Percentiles rank a stretch among this genome's conserved stretches.
Conservation (phyloP, 2,113 vertebrate species). For the Phycodurus eques region DNA sequence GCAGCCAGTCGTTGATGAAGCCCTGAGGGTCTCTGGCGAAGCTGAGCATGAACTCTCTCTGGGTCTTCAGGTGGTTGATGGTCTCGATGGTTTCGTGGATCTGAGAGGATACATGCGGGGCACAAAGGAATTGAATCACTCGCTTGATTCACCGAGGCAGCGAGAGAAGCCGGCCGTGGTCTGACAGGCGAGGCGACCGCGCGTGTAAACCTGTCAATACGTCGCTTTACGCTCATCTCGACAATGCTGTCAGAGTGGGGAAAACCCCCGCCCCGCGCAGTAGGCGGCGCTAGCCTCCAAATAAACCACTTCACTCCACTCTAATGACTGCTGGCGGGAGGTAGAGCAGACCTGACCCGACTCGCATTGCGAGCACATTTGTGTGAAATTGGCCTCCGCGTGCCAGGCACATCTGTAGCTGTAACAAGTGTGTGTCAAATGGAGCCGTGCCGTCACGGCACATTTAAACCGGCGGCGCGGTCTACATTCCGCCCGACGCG, state of each 20-base stretch:
- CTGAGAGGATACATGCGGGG: conserved; percentile 61
- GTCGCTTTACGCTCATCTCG: background rate
- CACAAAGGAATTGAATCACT: background rate
- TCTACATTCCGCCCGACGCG: background rate
- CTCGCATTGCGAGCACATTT: conserved; percentile 7
- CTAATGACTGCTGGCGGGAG: conserved; percentile 31
- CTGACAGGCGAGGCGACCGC: background rate
- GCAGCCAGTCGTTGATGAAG: conserved; percentile 99
- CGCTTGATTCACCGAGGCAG: background rate
- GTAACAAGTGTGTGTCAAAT: background rate
- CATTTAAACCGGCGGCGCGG: background rate
- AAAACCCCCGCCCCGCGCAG: background rate
- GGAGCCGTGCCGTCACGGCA: background rate
- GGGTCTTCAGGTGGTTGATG: conserved; percentile 99
- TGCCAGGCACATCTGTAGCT: conserved; percentile 10
- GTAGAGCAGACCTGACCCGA: conserved; percentile 19
- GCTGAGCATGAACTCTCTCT: conserved; percentile 98
- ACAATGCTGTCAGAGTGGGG: background rate
- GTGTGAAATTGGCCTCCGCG: conserved; percentile 39
- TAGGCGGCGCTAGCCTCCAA: background rate
- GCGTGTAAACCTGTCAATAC: no score
- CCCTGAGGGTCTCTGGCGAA: conserved; percentile 98
- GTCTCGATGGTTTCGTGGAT: conserved; percentile 99
- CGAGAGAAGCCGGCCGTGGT: background rate
- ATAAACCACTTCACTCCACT: background rate